Evolutionary conservation across 2,888 invertebrate species (phyloP).

Genomic region (Lasioglossum villosulum): DNA sequence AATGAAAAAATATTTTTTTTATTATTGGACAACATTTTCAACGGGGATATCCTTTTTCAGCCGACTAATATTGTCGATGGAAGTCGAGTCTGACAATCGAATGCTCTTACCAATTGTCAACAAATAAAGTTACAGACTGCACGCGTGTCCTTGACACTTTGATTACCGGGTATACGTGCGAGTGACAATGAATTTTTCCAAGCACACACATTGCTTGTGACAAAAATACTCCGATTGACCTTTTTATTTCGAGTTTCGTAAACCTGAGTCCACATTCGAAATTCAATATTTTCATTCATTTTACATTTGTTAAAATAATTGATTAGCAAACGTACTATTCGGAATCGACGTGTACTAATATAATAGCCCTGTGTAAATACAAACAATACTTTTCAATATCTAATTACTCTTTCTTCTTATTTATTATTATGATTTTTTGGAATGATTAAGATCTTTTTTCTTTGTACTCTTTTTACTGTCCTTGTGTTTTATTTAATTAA

Average conservation of each 20-base stretch:
- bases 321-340: not conserved
- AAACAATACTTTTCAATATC: no score
- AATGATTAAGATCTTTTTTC: no score
- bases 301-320: not conserved
- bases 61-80: not conserved
- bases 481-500: no score
- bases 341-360: no score
- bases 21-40: not conserved
- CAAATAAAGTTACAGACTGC: not conserved
- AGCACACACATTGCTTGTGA: not conserved
- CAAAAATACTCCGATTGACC: not conserved
- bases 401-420: no score
- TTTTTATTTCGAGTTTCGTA: not conserved
- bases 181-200: not conserved
- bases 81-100: not conserved
- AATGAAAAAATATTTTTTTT: conserved; percentile 3
- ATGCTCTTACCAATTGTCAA: not conserved
- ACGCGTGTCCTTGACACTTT: not conserved
- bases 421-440: no score
- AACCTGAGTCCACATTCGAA: not conserved
- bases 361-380: no score
- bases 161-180: not conserved
- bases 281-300: not conserved
- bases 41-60: not conserved
- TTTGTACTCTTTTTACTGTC: no score